phyloP scores from a whole-genome alignment of 2,888 invertebrate species.

The Drosophila antonietae region DNA sequence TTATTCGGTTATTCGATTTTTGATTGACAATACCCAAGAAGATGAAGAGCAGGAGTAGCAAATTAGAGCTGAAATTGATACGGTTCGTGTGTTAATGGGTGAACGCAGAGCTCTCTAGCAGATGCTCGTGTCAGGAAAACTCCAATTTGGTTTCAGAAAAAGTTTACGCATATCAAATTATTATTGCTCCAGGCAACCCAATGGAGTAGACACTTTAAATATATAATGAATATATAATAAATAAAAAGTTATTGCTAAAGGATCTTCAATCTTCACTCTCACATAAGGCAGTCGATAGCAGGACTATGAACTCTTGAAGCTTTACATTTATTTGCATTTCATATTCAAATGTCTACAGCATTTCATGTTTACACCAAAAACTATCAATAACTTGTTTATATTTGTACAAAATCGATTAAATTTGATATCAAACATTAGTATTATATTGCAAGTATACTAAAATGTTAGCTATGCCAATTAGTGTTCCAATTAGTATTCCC shows the following conservation, averaged over 20 bases:
- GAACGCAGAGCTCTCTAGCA: not conserved
- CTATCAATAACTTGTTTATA: too few species aligned
- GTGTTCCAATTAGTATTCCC: not conserved
- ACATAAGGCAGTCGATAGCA: too few species aligned
- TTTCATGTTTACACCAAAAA: too few species aligned
- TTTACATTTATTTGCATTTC: too few species aligned
- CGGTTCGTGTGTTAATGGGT: not conserved
- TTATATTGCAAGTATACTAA: not conserved
- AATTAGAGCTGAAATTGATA: not conserved
- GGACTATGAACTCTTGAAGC: too few species aligned
- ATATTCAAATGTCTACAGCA: too few species aligned
- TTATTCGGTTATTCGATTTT: constrained; percentile 30
- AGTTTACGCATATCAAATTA: not conserved
- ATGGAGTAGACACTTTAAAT: not conserved
- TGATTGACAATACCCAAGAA: not conserved
- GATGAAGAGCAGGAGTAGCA: not conserved
- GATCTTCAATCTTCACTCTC: too few species aligned
- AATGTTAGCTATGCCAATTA: not conserved
- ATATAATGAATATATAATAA: too few species aligned
- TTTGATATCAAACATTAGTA: not conserved
- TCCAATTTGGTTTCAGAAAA: not conserved
- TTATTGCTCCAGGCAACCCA: not conserved
- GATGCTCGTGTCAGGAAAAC: not conserved
- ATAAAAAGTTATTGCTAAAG: too few species aligned
- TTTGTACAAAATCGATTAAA: too few species aligned